phyloP scores from a whole-genome alignment of 2,888 invertebrate species.

The Amiota mariae region DNA sequence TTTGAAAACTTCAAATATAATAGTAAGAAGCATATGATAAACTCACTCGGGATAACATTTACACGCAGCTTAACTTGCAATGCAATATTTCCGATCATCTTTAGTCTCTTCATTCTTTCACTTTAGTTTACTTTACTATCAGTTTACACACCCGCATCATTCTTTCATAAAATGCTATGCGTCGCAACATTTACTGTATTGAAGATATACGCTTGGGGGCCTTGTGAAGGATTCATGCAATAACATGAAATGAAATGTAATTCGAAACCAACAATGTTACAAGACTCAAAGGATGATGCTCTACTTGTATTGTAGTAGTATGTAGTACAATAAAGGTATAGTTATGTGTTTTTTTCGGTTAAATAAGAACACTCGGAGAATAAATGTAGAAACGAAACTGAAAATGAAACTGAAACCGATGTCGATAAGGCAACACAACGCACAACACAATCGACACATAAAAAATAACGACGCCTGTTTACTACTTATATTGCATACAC shows the following conservation, averaged over 20 bases:
- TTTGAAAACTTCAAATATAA: no score
- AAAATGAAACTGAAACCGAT: no score
- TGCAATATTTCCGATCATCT: constrained; percentile 15
- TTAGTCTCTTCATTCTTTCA: neutral
- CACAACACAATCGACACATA: constrained; percentile 39
- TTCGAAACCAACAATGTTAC: constrained; percentile 14
- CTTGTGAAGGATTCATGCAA: neutral
- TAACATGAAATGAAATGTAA: constrained; percentile 9
- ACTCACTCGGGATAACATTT: neutral
- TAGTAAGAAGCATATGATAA: neutral
- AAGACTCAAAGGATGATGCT: neutral
- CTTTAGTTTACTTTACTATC: no score
- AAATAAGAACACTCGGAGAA: no score
- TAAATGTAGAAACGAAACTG: no score
- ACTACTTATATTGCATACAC: constrained; percentile 32
- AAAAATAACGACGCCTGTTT: constrained; percentile 61
- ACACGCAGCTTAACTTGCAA: constrained; percentile 15
- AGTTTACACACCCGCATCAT: no score
- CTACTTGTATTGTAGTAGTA: no score
- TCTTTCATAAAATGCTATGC: no score
- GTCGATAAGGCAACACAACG: neutral
- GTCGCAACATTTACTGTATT: neutral
- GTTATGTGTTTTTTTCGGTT: neutral
- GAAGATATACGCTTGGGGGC: neutral
- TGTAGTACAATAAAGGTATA: neutral